These are phyloP conservation scores for Antheraea yamamai DNA, from an alignment of 2,888 invertebrate species.

Conservation along the genomic window DNA sequence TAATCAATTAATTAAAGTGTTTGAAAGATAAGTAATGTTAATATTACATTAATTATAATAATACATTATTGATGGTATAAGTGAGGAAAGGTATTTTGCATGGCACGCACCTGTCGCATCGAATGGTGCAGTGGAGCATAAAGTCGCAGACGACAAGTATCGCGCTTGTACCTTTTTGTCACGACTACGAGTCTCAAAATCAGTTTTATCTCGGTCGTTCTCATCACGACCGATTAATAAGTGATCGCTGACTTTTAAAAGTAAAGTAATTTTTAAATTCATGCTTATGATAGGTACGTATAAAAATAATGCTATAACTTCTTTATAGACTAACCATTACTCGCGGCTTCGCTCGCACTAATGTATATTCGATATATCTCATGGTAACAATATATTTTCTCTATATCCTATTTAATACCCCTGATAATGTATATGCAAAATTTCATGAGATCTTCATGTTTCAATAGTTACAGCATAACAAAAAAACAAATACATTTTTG, in stretches of 20 bases:
- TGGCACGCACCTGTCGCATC: constrained; percentile 66
- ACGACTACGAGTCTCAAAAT: constrained; percentile 38
- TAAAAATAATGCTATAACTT: background rate
- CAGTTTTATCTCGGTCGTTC: constrained; percentile 40
- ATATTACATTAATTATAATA: background rate
- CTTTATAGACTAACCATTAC: too few relatives aligned
- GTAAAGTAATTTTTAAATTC: constrained; percentile 22
- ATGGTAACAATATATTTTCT: too few relatives aligned
- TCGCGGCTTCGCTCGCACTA: too few relatives aligned
- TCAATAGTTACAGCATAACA: background rate
- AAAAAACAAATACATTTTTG: background rate
- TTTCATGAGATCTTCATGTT: too few relatives aligned
- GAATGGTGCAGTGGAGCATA: constrained; percentile 62
- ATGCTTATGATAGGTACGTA: background rate
- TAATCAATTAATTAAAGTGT: too few relatives aligned
- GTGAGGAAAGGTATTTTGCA: constrained; percentile 24
- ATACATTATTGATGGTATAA: background rate
- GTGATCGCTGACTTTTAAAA: constrained; percentile 31
- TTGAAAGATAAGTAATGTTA: background rate
- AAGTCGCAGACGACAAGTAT: constrained; percentile 47
- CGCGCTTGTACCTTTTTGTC: constrained; percentile 45
- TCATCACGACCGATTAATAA: constrained; percentile 52
- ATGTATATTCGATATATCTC: too few relatives aligned
- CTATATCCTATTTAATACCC: too few relatives aligned
- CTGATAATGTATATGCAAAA: too few relatives aligned